Evolutionary conservation across 2,113 vertebrate genomes (phyloP).

Genomic region (Pangasianodon hypophthalmus): DNA sequence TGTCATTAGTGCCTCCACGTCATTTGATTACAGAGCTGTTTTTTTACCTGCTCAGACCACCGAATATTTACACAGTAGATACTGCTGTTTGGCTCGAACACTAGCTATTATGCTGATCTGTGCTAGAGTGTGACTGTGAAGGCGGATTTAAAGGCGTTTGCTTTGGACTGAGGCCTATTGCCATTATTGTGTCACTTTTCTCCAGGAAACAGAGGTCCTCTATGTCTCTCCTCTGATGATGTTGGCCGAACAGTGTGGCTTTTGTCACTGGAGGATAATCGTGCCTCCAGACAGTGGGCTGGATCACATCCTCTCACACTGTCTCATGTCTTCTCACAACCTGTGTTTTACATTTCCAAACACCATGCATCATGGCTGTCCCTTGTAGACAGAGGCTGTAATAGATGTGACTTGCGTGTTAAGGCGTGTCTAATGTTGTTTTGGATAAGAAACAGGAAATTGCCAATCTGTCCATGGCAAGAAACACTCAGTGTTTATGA

Average conservation of each 20-base stretch:
- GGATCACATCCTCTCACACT: slow-evolving; percentile 13
- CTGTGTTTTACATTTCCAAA: slow-evolving; percentile 43
- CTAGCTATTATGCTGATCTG: slow-evolving; percentile 15
- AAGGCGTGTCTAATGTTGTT: slow-evolving; percentile 35
- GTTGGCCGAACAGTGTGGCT: slow-evolving; percentile 30
- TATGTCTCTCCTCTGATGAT: slow-evolving; percentile 50
- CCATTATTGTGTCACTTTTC: slow-evolving; percentile 66
- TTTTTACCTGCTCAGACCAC: slow-evolving; percentile 20
- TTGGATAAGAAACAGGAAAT: slow-evolving; percentile 13
- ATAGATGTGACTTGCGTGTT: slow-evolving; percentile 32
- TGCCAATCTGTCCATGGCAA: neutral
- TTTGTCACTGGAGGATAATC: slow-evolving; percentile 46
- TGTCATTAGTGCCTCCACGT: neutral
- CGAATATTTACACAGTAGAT: neutral
- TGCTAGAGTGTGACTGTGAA: slow-evolving; percentile 36
- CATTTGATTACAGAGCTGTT: neutral
- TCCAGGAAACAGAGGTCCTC: slow-evolving; percentile 60
- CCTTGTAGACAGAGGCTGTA: neutral
- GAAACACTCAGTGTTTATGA: neutral
- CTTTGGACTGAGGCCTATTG: slow-evolving; percentile 46
- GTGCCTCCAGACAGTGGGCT: slow-evolving; percentile 41
- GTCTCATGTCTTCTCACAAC: slow-evolving; percentile 16
- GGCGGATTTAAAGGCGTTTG: slow-evolving; percentile 46
- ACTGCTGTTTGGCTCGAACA: slow-evolving; percentile 10
- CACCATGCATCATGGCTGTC: slow-evolving; percentile 20